Base-by-base conservation (phyloP, 1,140 invertebrate species). In the Drosophila repleta region DNA sequence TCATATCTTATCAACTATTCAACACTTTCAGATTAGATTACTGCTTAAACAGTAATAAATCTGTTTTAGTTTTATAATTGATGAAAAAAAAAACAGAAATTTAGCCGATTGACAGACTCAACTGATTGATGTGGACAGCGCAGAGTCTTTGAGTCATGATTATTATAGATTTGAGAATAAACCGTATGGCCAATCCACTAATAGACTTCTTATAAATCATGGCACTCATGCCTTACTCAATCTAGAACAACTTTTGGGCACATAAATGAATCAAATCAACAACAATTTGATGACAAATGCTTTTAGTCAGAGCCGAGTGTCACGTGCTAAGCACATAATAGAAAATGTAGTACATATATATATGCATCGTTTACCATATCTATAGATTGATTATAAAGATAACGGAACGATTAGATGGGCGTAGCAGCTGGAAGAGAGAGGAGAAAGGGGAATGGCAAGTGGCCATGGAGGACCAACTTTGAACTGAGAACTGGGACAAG, bases 381-480 rank as follows among this genome's bases (percentile, higher is more conserved):
- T 21, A 53, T 21, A 53, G 37, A 56, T 57, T 43, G 15, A 57
- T 24, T 26, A 45, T 57, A 29, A 45, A 57, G 55, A 57, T 57
- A 57, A 57, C n/a, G 17, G 18, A 26, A 26, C 39, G 55, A 57
- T 57, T 45, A 29, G 39, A 43, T 35, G 32, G 24, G 52, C 24
- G 52, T 24, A 11, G 32, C 8, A 11, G 10, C 4, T 6, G 37
- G n/a, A 41, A 8, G 15, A 7, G 5, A 1, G 6, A 29, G 8
- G 18, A 1, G 45, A 4, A 11, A 3, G 2, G 17, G 4, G 45
- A 18, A 18, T 2, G 39, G 5, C 29, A 61, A 49, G 29, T 39
- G 26, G 11, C 45, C 45, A 24, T 49, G 29, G 10, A 26, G 56
- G 26, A 60, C 29, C 48, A 26, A 11, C 24, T n/a, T 21, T 49